phyloP scores from a whole-genome alignment of 2,113 vertebrate species.

The Neolamprologus falcicula region DNA sequence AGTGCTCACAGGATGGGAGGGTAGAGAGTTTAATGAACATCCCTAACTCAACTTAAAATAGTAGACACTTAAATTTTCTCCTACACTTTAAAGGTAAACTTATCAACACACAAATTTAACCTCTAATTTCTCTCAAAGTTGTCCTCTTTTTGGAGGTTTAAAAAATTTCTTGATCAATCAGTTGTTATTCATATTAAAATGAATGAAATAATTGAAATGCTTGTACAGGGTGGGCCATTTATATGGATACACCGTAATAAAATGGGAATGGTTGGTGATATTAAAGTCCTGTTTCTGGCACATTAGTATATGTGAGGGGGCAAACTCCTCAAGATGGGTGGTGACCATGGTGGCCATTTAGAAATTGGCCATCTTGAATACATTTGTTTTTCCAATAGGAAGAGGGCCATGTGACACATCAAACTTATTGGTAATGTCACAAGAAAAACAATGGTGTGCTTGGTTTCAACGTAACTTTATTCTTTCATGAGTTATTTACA shows the following conservation, averaged over 20 bases:
- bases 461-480: accelerated
- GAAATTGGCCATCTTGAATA: accelerated
- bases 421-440: neutral
- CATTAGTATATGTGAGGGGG: neutral
- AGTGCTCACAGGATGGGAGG: neutral
- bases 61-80: neutral
- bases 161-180: neutral
- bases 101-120: neutral
- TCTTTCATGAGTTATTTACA: neutral
- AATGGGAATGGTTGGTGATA: accelerated
- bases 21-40: neutral
- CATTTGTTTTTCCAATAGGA: neutral
- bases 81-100: neutral
- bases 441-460: neutral
- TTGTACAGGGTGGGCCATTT: neutral
- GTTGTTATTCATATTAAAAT: neutral
- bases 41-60: neutral
- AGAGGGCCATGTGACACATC: neutral
- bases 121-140: neutral
- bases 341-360: neutral
- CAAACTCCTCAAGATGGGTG: neutral
- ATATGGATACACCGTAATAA: neutral
- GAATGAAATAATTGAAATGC: neutral
- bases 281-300: neutral
- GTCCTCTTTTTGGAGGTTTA: neutral